Conservation (phyloP, 2,113 vertebrate genomes). For the Scolopax mira region DNA sequence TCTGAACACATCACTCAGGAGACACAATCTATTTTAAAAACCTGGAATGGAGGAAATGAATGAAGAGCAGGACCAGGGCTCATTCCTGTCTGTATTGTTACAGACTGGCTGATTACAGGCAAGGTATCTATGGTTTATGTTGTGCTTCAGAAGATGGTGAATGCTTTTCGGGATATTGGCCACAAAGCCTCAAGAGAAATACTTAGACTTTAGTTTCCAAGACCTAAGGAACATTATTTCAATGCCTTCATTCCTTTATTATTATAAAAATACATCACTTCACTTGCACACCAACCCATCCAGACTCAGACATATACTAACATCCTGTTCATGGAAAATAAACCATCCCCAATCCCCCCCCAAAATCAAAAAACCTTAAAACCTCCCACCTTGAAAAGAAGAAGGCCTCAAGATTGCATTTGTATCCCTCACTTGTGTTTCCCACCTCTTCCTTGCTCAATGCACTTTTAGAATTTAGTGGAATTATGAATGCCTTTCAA, state of each 20-base stretch:
- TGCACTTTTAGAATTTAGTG: neutral
- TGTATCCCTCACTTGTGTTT: neutral
- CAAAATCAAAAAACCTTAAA: neutral
- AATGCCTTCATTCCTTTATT: neutral
- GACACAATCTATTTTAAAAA: neutral
- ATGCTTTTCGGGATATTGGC: neutral
- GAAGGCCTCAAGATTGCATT: neutral
- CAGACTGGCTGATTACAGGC: neutral
- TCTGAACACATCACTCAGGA: neutral
- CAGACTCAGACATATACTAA: neutral
- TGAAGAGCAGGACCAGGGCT: neutral
- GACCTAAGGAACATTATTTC: neutral
- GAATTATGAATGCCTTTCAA: neutral
- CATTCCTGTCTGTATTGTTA: neutral
- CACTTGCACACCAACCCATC: neutral
- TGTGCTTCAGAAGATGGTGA: neutral
- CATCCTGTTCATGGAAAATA: neutral
- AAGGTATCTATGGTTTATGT: neutral
- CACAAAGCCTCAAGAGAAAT: neutral
- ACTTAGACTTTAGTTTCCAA: neutral
- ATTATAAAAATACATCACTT: neutral
- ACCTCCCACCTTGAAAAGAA: neutral
- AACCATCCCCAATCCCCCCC: rapidly evolving
- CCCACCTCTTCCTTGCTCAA: neutral
- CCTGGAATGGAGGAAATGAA: neutral